phyloP scores from a whole-genome alignment of 2,888 invertebrate species.

The Tortrix viridana region DNA sequence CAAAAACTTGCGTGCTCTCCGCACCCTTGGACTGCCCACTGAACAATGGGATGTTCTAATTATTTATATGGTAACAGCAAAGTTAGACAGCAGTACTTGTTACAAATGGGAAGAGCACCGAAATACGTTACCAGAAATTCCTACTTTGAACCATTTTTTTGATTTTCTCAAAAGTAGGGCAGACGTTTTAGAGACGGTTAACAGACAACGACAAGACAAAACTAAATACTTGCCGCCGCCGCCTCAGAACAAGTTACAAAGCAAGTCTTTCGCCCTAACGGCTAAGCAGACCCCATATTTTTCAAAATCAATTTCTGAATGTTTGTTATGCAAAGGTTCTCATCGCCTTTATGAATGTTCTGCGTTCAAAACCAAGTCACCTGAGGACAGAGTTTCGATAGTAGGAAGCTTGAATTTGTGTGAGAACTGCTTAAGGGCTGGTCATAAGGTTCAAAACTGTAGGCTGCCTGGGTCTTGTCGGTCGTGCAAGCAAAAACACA shows the following conservation, averaged over 20 bases:
- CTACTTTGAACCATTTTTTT: slow-evolving; percentile 1
- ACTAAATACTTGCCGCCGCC: too few relatives aligned
- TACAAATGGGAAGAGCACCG: too few relatives aligned
- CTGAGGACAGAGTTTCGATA: not conserved
- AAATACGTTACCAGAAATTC: not conserved
- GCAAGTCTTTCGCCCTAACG: too few relatives aligned
- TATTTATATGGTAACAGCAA: too few relatives aligned
- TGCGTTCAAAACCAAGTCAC: not conserved
- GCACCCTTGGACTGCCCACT: too few relatives aligned
- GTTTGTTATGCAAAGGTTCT: not conserved
- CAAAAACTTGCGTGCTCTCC: too few relatives aligned
- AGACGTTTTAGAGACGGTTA: not conserved
- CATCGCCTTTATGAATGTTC: slow-evolving; percentile 7
- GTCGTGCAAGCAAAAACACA: not conserved
- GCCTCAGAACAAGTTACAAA: too few relatives aligned
- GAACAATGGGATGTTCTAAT: too few relatives aligned
- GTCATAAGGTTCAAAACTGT: not conserved
- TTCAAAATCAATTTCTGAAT: too few relatives aligned
- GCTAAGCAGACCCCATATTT: too few relatives aligned
- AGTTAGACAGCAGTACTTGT: too few relatives aligned
- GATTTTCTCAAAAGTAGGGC: not conserved
- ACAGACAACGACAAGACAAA: too few relatives aligned
- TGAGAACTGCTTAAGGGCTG: not conserved
- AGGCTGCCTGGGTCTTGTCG: slow-evolving; percentile 3
- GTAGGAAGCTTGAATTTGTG: slow-evolving; percentile 2